phyloP scores from a whole-genome alignment of 2,888 invertebrate species.

The Dioctria linearis region DNA sequence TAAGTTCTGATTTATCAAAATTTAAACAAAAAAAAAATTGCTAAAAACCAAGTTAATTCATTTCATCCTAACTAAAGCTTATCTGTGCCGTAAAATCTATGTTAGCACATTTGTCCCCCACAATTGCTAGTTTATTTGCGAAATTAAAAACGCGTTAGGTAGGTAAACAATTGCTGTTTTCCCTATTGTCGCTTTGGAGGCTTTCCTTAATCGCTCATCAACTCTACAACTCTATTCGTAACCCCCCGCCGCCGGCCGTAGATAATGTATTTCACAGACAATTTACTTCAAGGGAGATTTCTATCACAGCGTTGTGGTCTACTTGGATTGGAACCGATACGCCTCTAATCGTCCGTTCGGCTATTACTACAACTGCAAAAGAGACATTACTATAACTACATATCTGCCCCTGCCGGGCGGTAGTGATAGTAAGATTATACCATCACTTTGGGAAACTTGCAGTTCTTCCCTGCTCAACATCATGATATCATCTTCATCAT shows the following conservation, averaged over 20 bases:
- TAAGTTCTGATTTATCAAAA: too few relatives aligned
- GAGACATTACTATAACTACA: too few relatives aligned
- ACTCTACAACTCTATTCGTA: not conserved
- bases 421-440: not conserved
- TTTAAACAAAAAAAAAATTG: too few relatives aligned
- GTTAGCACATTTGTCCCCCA: slow-evolving; percentile 21
- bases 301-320: slow-evolving; percentile 39
- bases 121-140: slow-evolving; percentile 23
- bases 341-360: slow-evolving; percentile 29
- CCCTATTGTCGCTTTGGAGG: slow-evolving; percentile 40
- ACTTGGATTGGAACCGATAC: slow-evolving; percentile 31
- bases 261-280: slow-evolving; percentile 38
- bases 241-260: too few relatives aligned
- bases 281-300: slow-evolving; percentile 29
- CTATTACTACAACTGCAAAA: slow-evolving; percentile 3
- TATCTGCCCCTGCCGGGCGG: not conserved
- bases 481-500: slow-evolving; percentile 27
- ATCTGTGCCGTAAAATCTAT: slow-evolving; percentile 12
- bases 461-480: not conserved
- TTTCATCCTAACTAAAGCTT: not conserved
- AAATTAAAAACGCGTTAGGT: slow-evolving; percentile 47
- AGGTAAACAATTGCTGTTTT: slow-evolving; percentile 37
- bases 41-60: too few relatives aligned
- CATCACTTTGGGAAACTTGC: not conserved
- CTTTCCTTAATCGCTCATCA: slow-evolving; percentile 34